Percentiles rank a stretch among this genome's conserved stretches.
These are phyloP conservation scores for Drosophila lacicola DNA, from an alignment of 2,888 invertebrate species.

Conservation along the genomic window DNA sequence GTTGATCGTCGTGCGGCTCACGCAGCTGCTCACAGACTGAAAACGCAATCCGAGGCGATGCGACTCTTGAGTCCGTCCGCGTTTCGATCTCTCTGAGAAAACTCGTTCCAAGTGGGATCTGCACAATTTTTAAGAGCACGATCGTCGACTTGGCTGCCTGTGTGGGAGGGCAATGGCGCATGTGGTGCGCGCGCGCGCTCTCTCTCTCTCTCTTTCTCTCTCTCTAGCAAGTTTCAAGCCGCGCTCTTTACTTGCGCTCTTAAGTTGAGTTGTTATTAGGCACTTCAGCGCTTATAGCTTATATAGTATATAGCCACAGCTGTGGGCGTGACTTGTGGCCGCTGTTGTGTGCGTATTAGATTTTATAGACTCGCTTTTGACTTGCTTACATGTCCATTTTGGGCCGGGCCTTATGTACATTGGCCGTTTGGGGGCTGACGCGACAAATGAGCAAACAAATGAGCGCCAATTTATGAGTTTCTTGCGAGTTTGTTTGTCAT, in stretches of 20 bases:
- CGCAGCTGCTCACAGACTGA: conserved; percentile 75
- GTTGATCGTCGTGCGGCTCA: conserved; percentile 69
- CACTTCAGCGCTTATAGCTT: conserved; percentile 30
- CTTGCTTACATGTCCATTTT: conserved; percentile 69
- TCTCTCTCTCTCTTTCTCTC: conserved; percentile 5
- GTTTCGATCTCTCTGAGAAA: conserved; percentile 34
- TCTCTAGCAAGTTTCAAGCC: background rate
- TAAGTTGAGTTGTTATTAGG: conserved; percentile 53
- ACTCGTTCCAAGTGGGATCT: conserved; percentile 25
- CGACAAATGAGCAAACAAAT: conserved; percentile 74
- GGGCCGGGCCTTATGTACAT: conserved; percentile 67
- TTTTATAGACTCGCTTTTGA: conserved; percentile 72
- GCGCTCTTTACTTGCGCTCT: conserved; percentile 55
- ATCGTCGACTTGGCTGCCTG: background rate
- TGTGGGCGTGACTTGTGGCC: conserved; percentile 69
- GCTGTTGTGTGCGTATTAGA: conserved; percentile 70
- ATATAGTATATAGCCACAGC: conserved; percentile 41
- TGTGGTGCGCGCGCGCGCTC: background rate
- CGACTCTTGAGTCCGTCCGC: conserved; percentile 54
- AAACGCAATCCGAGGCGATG: conserved; percentile 35
- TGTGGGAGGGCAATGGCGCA: conserved; percentile 31
- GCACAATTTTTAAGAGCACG: conserved; percentile 37
- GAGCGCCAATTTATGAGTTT: conserved; percentile 62
- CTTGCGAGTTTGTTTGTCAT: conserved; percentile 11
- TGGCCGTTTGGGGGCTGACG: conserved; percentile 52